Evolutionary conservation across 2,113 vertebrate genomes (phyloP).

Genomic region (Phyllostomus discolor): DNA sequence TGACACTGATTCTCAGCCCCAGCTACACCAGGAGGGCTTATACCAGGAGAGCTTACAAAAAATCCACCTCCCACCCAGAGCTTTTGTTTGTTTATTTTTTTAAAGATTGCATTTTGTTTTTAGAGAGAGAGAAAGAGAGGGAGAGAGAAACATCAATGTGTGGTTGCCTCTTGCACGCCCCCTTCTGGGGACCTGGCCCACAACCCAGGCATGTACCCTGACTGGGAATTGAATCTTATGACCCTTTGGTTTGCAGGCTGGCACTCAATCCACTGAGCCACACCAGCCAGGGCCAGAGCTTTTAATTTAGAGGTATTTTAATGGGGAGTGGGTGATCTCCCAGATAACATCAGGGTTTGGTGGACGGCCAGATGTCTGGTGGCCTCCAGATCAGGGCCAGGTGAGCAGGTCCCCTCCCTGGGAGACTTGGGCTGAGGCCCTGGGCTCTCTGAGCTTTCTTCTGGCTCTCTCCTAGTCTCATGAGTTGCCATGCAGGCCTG

Average conservation of each 20-base stretch:
- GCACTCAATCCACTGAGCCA: too few relatives aligned
- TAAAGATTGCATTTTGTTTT: too few relatives aligned
- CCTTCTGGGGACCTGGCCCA: too few relatives aligned
- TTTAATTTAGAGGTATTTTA: background rate
- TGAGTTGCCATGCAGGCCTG: accelerated
- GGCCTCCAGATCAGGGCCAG: background rate
- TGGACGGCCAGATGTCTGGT: background rate
- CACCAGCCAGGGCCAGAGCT: background rate
- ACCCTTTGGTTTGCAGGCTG: too few relatives aligned
- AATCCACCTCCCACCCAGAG: background rate
- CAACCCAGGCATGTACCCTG: too few relatives aligned
- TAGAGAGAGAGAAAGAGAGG: too few relatives aligned
- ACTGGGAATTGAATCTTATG: too few relatives aligned
- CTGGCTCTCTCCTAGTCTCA: accelerated
- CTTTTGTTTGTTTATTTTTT: too few relatives aligned
- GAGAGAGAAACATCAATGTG: too few relatives aligned
- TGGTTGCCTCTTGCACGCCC: too few relatives aligned
- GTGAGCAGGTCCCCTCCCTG: background rate
- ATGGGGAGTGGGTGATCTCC: background rate
- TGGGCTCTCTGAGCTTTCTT: background rate
- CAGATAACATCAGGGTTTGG: accelerated
- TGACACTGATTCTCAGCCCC: background rate
- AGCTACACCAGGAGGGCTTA: background rate
- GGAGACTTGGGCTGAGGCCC: background rate
- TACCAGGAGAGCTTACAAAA: background rate